Base-by-base conservation (phyloP, 1,140 invertebrate species). In the Halesus radiatus region DNA sequence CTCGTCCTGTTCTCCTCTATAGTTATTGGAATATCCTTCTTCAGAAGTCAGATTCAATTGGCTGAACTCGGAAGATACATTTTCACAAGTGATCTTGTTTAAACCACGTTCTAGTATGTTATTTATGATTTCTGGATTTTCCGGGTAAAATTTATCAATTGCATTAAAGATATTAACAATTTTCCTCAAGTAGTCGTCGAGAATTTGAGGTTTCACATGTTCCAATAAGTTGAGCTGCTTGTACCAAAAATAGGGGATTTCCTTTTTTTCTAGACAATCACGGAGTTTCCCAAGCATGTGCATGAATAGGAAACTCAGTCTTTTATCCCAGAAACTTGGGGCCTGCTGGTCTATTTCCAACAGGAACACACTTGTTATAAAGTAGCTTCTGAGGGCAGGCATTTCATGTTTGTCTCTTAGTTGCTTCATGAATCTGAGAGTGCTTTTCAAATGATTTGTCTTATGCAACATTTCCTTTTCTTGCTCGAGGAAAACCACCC, bases 171-270 rank as follows among this genome's bases (percentile, higher is more conserved):
- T 18, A 10, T 22, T 50, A 23, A 7, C 26, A 3, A 72, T 52
- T 52, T 53, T 72, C 18, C 20, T 72, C 10, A 13, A 13, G 45
- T 20, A 52, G 45, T 53, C 68, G 4, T 18, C 8, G 4, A 72
- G 26, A 23, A 23, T 15, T 3, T 10, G 13, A 3, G 2, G 8
- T 20, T 16, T 26, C 13, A 72, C 18, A 23, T 72, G 22, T 15
- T 72, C 37, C 20, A 72, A 22, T 23, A 72, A 72, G 22, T 72
- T 72, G 20, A 50, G 37, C 0, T 53, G 18, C 20, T 26, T 23
- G 20, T 72, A 52, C 68, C 68, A 72, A 53, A 72, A 72, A 20
- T 52, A 72, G 15, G 68, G 68, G 16, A 72, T 72, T 10, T 52
- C 8, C 5, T 20, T 20, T n/a, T 15, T 15, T 22, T 52, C 50